Base-by-base conservation (phyloP, 1,140 invertebrate species). In the Drosophila eugracilis region DNA sequence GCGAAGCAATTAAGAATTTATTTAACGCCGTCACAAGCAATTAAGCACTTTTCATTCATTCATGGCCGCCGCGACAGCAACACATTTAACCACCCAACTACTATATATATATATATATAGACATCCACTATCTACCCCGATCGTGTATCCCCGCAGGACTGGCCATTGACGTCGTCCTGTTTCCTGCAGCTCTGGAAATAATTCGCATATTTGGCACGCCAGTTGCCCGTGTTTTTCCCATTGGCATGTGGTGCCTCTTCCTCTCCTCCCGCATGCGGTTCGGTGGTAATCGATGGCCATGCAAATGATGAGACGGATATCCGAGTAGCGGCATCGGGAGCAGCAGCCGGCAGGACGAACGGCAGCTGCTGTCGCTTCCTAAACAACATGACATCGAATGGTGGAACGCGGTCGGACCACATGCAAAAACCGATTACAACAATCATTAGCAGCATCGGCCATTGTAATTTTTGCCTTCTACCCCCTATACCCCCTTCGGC, bases 1-100 rank as follows among this genome's bases (percentile, higher is more conserved):
- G 89, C 89, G 89, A 91, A 91, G 81, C 89, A 86, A 91, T 91
- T 91, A 91, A 91, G 89, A 91, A 91, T 90, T 90, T 91, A 91
- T 91, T 91, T 90, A 91, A 91, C 86, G 83, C 89, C 89, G 81
- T 91, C 89, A 91, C 89, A 90, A 91, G 89, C 89, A 91, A 91
- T 91, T 90, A 91, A 90, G 85, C 89, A 83, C 85, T 91, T 90
- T 90, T 89, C 85, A 89, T 89, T 89, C 84, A 89, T 89, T 88
- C 83, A 88, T 75, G 81, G 72, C 52, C 42, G 53, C 22, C 17
- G 37, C 62, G 73, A 83, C 59, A 58, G 49, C 66, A 65, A 69
- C 69, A 80, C 67, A 81, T 78, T 86, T 81, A 75, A 32, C 58
- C 36, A 24, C 44, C 60, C 78, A 62, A 14, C 37, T 17, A 21